Base-by-base conservation (phyloP, 2,888 invertebrate genomes). In the Acanthopleura granulata region DNA sequence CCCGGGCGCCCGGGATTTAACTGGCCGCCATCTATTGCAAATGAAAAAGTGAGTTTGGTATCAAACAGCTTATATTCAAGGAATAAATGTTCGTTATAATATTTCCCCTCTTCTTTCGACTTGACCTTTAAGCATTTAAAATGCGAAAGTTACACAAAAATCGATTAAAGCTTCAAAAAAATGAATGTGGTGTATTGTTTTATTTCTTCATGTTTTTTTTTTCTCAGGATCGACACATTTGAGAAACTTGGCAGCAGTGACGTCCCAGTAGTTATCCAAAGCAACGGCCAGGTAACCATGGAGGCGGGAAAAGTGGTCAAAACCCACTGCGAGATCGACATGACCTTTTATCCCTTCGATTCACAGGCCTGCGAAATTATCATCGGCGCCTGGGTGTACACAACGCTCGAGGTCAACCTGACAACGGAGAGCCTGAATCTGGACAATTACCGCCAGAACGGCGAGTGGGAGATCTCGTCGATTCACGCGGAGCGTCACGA, bases 261-360 rank as follows among this genome's bases (percentile, higher is more conserved):
- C n/a, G n/a, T 22, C 16, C 71, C 71, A 3, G n/a, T 71, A 30
- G 11, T 49, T 14, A 27, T 71, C 18, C 30, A 40, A 49, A 3
- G 9, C 40, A 25, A 40, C 16, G 71, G 71, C n/a, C 16, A 49
- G 16, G 71, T 71, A 6, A 49, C 25, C n/a, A 71, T 71, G 71
- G 71, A 71, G 30, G 18, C 71, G 16, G 71, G 71, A 25, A 49
- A 49, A 14, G 71, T 71, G 3, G 18, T 71, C 16, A 49, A 71
- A 40, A 49, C 40, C 1, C 71, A 71, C 50, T 71, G 71, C 49
- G 49, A 71, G 16, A 14, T 71, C 18, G 71, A 71, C 15, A 27
- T 71, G 30, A 71, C 71, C 1, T 71, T 30, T 71, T 71, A 71
- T 49, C 71, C 71, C 18, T 71, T 71, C 50, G 71, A 71, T 18